Conservation (phyloP, 2,888 invertebrate species). For the Apantesis nais region DNA sequence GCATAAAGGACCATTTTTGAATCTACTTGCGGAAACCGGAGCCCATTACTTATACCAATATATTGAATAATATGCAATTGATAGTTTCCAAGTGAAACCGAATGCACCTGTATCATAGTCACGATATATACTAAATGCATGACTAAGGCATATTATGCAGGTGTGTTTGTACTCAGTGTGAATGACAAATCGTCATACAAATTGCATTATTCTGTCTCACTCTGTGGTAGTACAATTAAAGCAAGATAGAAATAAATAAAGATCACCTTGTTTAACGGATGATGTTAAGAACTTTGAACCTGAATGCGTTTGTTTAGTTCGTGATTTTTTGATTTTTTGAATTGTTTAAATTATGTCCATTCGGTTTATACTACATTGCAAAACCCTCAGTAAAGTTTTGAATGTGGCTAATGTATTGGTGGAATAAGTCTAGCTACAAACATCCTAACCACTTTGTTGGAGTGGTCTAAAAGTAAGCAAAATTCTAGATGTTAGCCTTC, state of each 20-base stretch:
- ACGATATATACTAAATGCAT: neutral
- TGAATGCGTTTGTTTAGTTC: neutral
- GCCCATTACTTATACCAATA: conserved; percentile 20
- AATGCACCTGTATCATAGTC: conserved; percentile 41
- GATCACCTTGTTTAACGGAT: neutral
- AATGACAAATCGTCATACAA: conserved; percentile 29
- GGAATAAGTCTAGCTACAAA: too few species aligned
- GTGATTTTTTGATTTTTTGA: neutral
- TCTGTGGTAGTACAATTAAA: neutral
- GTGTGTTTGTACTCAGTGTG: conserved; percentile 33
- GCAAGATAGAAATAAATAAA: neutral
- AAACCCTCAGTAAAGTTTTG: too few species aligned
- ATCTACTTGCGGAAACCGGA: too few species aligned
- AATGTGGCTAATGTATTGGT: too few species aligned
- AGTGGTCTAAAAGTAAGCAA: too few species aligned
- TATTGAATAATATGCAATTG: conserved; percentile 7
- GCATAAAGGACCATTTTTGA: too few species aligned
- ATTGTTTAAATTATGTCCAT: too few species aligned
- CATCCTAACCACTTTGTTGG: too few species aligned
- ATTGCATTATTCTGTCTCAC: conserved; percentile 10
- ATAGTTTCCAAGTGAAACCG: conserved; percentile 35
- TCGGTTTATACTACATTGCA: too few species aligned
- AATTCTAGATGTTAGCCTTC: too few species aligned
- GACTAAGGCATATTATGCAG: conserved; percentile 41
- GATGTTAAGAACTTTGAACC: neutral